Percentiles rank a stretch among this genome's conserved stretches.
phyloP scores from a whole-genome alignment of 2,797 vertebrate genomes.

The Pseudomugil gertrudae region DNA sequence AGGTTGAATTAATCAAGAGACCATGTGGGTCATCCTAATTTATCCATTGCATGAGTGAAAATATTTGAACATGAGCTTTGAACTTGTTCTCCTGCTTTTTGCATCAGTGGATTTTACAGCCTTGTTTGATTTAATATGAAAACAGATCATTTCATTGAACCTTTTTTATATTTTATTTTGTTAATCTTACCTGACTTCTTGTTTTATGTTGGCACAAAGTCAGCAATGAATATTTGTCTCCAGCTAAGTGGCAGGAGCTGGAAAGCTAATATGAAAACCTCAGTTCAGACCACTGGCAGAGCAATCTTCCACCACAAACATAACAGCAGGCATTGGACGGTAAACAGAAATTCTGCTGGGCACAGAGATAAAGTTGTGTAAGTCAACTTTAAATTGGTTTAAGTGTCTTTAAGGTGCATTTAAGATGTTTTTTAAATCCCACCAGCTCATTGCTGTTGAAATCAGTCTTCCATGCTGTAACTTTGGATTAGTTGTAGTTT shows the following conservation, averaged over 20 bases:
- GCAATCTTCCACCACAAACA: constrained; percentile 33
- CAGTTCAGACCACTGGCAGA: constrained; percentile 10
- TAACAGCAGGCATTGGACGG: constrained; percentile 26
- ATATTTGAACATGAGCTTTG: not conserved
- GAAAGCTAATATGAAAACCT: constrained; percentile 15
- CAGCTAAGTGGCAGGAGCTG: constrained; percentile 3
- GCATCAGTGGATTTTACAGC: not conserved
- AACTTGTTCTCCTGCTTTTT: not conserved
- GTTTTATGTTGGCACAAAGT: not conserved
- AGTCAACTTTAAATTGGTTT: constrained; percentile 28
- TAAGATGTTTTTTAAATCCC: constrained; percentile 35
- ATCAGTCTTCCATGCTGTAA: constrained; percentile 57
- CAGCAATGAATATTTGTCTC: constrained; percentile 13
- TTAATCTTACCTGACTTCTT: not conserved
- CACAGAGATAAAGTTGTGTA: constrained; percentile 39
- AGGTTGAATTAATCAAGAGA: constrained; percentile 20
- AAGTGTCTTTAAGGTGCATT: not conserved
- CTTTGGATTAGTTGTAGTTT: constrained; percentile 25
- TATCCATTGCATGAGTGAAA: not conserved
- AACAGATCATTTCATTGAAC: not conserved
- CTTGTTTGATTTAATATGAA: not conserved
- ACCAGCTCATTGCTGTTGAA: constrained; percentile 24
- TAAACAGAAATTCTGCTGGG: constrained; percentile 37
- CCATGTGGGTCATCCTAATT: constrained; percentile 13
- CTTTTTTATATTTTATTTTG: constrained; percentile 5